phyloP scores from a whole-genome alignment of 2,888 invertebrate species.

The Hirtodrosophila trivittata region DNA sequence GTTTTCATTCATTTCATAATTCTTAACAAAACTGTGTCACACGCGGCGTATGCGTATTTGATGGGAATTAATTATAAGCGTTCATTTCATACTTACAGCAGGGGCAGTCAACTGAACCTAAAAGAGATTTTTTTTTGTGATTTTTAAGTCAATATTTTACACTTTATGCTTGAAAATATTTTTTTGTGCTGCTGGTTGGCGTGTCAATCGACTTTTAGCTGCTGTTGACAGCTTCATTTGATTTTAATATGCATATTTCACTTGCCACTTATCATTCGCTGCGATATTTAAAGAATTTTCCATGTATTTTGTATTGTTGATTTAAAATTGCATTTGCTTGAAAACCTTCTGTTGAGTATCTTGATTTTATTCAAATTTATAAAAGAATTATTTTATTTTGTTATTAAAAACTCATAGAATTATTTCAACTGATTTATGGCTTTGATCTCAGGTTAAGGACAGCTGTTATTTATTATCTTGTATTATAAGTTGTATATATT shows the following conservation, averaged over 20 bases:
- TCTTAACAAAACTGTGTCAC: constrained; percentile 5
- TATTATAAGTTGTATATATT: too few species aligned
- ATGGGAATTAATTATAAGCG: background rate
- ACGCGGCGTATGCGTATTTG: constrained; percentile 31
- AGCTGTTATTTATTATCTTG: too few species aligned
- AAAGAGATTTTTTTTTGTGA: constrained; percentile 7
- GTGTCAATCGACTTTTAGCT: constrained; percentile 25
- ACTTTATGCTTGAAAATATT: constrained; percentile 4
- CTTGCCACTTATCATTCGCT: constrained; percentile 1
- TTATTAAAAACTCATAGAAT: too few species aligned
- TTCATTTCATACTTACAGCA: too few species aligned
- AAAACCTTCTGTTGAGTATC: constrained; percentile 4
- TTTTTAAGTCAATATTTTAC: constrained; percentile 38
- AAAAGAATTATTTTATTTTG: too few species aligned
- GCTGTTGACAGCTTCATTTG: constrained; percentile 38
- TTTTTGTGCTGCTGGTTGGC: constrained; percentile 21
- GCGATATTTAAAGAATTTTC: background rate
- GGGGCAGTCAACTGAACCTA: constrained; percentile 3
- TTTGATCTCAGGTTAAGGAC: too few species aligned
- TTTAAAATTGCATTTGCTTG: constrained; percentile 8
- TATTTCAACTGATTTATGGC: too few species aligned
- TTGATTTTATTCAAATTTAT: background rate
- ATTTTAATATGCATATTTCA: constrained; percentile 19
- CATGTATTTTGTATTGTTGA: background rate
- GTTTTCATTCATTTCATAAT: constrained; percentile 7